Base-by-base conservation (phyloP, 2,888 invertebrate genomes). In the Spodoptera picta region DNA sequence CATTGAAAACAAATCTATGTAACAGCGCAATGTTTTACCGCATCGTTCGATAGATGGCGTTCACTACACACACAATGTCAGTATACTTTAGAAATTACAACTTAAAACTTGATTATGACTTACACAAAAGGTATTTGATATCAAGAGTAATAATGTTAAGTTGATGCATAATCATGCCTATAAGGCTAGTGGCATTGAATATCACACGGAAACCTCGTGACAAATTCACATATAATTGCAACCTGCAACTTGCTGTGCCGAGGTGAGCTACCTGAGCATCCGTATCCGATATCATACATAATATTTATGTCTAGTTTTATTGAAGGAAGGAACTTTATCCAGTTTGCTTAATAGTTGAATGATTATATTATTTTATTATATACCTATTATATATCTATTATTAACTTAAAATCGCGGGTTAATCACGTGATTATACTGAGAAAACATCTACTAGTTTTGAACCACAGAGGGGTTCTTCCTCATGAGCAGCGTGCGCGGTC, bases 221-320 rank as follows among this genome's bases (percentile, higher is more conserved):
- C 81, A 79, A 80, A 79, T 80, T 70, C 70, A 62, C 53, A 59
- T 67, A 65, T 78, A 80, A 79, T 75, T 73, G 79, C 79, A 71
- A 14, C 63, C 49, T 62, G 75, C 79, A 66, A 49, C 47, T 49
- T 24, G 58, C 42, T 49, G 64, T 70, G 41, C 48, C 71, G 65
- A 79, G 79, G 81, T 71, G 45, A 76, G 57, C 81, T 49, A 55
- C 52, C 68, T 56, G 64, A 60, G 68, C 73, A 79, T 79, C 80
- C 79, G 79, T 75, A 78, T 79, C 79, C 79, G 75, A 78, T 78
- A 78, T 68, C 63, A 80, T 60, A 75, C 73, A 74, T 77, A 65
- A 77, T 74, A 58, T 77, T 71, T 73, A 77, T 64, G 70, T 74
- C 68, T 77, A 73, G 63, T 57, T 53, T 70, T 52, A 61, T 74